Conservation (phyloP, 2,797 vertebrate species). For the Oreochromis mossambicus region DNA sequence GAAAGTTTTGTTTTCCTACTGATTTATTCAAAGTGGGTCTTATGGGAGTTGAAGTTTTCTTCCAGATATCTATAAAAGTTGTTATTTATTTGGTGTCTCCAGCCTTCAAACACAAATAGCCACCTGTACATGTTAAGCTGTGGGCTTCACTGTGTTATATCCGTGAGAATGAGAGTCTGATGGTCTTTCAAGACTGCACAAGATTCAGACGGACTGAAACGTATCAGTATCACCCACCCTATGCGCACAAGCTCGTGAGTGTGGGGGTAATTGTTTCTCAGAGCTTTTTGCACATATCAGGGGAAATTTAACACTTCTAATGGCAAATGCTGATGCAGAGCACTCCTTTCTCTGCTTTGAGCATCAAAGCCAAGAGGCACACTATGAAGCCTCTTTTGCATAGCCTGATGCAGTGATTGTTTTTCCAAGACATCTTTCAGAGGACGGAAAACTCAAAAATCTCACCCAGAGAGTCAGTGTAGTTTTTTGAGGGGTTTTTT, state of each 20-base stretch:
- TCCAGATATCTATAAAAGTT: constrained; percentile 46
- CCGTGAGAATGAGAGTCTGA: not conserved
- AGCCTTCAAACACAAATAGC: constrained; percentile 39
- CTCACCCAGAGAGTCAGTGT: not conserved
- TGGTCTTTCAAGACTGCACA: constrained; percentile 20
- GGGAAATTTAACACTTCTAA: constrained; percentile 57
- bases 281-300: constrained; percentile 31
- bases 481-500: not conserved
- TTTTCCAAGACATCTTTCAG: constrained; percentile 18
- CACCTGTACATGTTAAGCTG: constrained; percentile 25
- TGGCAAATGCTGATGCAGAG: constrained; percentile 45
- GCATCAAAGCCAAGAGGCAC: constrained; percentile 37
- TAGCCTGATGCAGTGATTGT: constrained; percentile 22
- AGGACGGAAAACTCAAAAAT: constrained; percentile 4
- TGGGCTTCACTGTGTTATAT: not conserved
- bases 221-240: constrained; percentile 11
- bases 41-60: not conserved
- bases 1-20: not conserved
- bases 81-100: constrained; percentile 34
- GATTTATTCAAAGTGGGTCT: constrained; percentile 19
- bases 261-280: constrained; percentile 46
- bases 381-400: constrained; percentile 26
- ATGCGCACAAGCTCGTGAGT: constrained; percentile 10
- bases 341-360: constrained; percentile 20
- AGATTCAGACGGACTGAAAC: constrained; percentile 3